Conservation (phyloP, 2,888 invertebrate species). For the Phanerotoma sp. region DNA sequence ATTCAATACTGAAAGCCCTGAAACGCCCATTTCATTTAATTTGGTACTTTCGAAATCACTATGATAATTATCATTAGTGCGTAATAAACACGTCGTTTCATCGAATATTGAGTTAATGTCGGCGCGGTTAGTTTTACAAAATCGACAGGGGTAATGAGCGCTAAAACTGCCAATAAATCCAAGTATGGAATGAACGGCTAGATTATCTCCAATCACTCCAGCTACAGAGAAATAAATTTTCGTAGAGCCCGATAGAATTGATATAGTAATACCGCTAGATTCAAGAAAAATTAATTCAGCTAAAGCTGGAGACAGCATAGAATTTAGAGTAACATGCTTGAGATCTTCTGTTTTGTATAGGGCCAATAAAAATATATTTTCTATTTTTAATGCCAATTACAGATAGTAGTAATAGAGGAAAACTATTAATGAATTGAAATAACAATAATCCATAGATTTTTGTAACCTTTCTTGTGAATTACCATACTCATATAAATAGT, state of each 20-base stretch:
- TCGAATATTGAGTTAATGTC: not conserved
- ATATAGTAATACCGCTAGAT: constrained; percentile 19
- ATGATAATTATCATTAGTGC: not conserved
- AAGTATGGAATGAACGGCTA: constrained; percentile 28
- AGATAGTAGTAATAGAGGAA: not conserved
- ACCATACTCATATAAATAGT: too few species aligned
- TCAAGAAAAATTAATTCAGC: constrained; percentile 24
- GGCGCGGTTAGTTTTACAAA: constrained; percentile 19
- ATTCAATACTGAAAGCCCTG: not conserved
- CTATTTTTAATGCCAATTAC: too few species aligned
- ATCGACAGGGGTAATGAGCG: constrained; percentile 26
- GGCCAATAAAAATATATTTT: constrained; percentile 27
- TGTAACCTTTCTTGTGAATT: too few species aligned
- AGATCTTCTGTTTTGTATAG: constrained; percentile 24
- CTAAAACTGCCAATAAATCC: constrained; percentile 30
- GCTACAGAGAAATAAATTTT: constrained; percentile 21
- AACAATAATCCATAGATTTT: too few species aligned
- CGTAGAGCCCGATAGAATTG: constrained; percentile 10
- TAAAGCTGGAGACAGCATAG: constrained; percentile 18
- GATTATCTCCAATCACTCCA: constrained; percentile 31
- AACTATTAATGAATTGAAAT: not conserved
- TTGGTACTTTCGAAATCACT: not conserved
- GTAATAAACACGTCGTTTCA: not conserved
- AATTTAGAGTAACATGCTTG: constrained; percentile 15
- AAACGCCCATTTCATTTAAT: not conserved